Percentiles rank a stretch among this genome's conserved stretches.
Conservation (phyloP, 2,797 vertebrate genomes). For the Sebastes nivosus region DNA sequence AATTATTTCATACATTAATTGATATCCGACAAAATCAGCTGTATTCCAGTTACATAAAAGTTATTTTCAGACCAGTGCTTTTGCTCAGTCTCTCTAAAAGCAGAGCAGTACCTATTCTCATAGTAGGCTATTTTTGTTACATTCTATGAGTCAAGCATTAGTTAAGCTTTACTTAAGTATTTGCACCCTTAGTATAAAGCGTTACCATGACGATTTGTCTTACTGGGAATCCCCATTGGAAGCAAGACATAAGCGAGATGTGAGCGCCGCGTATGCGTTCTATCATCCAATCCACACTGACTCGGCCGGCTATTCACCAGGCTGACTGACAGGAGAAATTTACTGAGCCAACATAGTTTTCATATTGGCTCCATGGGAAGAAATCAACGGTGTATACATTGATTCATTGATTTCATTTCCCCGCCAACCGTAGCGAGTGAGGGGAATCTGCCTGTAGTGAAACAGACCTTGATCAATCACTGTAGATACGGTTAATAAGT, state of each 20-base stretch:
- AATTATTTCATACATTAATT: not conserved
- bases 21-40: not conserved
- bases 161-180: not conserved
- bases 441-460: no score
- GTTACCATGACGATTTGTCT: not conserved
- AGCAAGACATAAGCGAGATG: not conserved
- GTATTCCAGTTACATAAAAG: not conserved
- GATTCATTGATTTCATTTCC: no score
- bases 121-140: not conserved
- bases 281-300: not conserved
- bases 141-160: not conserved
- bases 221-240: not conserved
- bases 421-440: no score
- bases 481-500: not conserved
- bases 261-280: not conserved
- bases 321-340: not conserved
- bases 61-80: not conserved
- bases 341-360: no score
- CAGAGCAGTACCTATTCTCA: accelerated
- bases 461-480: not conserved
- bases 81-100: not conserved
- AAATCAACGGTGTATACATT: no score
- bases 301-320: not conserved
- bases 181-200: not conserved
- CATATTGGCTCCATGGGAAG: no score